Base-by-base conservation (phyloP, 1,140 invertebrate species). In the Drosophila pachea region DNA sequence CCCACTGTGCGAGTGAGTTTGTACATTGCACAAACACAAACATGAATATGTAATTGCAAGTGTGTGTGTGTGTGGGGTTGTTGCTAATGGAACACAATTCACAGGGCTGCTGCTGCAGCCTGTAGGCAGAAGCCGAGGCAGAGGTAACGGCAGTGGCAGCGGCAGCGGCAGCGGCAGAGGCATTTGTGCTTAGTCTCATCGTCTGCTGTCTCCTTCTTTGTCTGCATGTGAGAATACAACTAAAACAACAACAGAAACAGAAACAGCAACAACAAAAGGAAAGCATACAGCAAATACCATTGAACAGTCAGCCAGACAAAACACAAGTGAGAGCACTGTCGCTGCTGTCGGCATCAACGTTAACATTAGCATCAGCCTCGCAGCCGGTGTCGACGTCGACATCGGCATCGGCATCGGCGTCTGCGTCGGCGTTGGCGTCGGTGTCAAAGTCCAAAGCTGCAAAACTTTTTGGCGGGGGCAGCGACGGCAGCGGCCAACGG, bases 31-130 rank as follows among this genome's bases (percentile, higher is more conserved):
- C 45, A 64, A 35, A 54, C 40, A 68, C 16, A 50, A 40, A 42
- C 47, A 55, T 47, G 68, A 49, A 56, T 58, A 49, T 55, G 65
- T 54, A 70, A 70, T 59, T 59, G 54, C 63, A 59, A 65, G 43
- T 42, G 8, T 48, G 11, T 66, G 36, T 59, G 29, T 64, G 71
- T 78, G 40, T 79, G 78, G 78, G 78, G 78, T 84, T 82, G 75
- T 61, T 82, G 78, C 78, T 82, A 82, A 82, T 82, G 78, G 78
- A 82, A 82, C 72, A 75, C 78, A 82, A 81, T 81, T 79, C 76
- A 79, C 77, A 79, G 75, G 73, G 74, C 60, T 68, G 52, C 33
- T 63, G 53, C 31, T 50, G 49, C 55, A 43, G 59, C 55, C 49
- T 61, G 52, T 62, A 69, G 68, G 40, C 48, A 50, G 31, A 8